A percentile compares a stretch with the other conserved stretches of the same genome.
Evolutionary conservation across 1,140 invertebrate genomes (phyloP).

Genomic region (Lineus longissimus): DNA sequence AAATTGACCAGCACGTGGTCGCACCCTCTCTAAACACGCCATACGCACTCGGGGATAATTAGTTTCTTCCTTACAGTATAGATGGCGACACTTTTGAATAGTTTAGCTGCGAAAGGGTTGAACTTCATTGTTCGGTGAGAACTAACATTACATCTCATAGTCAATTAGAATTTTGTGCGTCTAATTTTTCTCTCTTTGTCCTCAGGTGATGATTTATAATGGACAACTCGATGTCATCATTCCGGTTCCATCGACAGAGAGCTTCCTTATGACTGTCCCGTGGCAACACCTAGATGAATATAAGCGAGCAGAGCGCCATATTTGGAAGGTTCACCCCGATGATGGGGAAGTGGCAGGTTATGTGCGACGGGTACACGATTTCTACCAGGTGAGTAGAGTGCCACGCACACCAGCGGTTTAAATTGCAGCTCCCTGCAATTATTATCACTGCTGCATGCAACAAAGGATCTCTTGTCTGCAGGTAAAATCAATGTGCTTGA

Average conservation of each 20-base stretch:
- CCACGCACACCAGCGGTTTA: not conserved
- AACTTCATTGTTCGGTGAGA: too few relatives aligned
- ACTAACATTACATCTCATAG: too few relatives aligned
- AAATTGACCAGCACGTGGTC: too few relatives aligned
- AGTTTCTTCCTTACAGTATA: too few relatives aligned
- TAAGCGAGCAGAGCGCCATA: conserved; percentile 61
- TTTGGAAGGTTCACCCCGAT: conserved; percentile 62
- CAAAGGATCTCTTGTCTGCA: too few relatives aligned
- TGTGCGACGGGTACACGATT: conserved; percentile 66
- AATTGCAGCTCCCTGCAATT: not conserved
- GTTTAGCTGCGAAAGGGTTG: too few relatives aligned
- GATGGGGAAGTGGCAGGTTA: conserved; percentile 73
- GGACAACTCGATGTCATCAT: conserved; percentile 83
- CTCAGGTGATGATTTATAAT: conserved; percentile 61
- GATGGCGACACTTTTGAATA: too few relatives aligned
- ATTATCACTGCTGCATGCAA: not conserved
- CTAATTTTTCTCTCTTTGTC: not conserved
- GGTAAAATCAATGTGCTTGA: too few relatives aligned
- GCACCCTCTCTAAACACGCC: too few relatives aligned
- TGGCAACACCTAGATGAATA: conserved; percentile 67
- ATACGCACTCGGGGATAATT: too few relatives aligned
- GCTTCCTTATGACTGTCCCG: conserved; percentile 64
- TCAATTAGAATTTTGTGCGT: too few relatives aligned
- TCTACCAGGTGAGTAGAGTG: conserved; percentile 65
- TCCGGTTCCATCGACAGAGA: conserved; percentile 72